Evolutionary conservation across 2,888 invertebrate species (phyloP), one percentile per base, ranked within the genome.

Genomic region (Parthenolecanium corni): DNA sequence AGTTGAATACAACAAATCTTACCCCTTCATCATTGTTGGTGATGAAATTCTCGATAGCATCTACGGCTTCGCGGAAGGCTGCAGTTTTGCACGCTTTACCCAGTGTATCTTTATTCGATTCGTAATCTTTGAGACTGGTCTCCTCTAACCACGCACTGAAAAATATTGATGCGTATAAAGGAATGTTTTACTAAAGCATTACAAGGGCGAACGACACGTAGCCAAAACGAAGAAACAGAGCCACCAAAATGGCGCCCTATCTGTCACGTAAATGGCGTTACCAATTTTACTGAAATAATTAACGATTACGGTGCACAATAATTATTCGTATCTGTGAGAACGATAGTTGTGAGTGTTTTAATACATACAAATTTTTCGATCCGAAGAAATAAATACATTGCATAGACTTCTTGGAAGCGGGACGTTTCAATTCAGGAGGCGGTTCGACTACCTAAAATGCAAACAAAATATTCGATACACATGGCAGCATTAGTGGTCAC

Each of bases 301-400:
- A 23, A 9, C 20, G 3, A 12, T 40, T 25, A 52, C 12, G n/a
- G 40, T 5, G 14, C 12, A 51, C 25, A 11, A 16, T 52, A 14
- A 12, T 9, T n/a, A 2, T 47, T 46, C 9, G n/a, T 25, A 14
- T 16, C 24, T 4, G n/a, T 38, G 44, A 14, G 2, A 14, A 14
- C 14, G 20, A 31, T 31, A 31, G 31, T n/a, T n/a, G n/a, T 9
- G 9, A 42, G 40, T 36, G n/a, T 9, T 52, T 24, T 31, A 23
- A 66, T 71, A 85, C 93, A 90, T 80, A 93, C 93, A 89, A 92
- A 74, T 94, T 92, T 70, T 90, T 86, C n/a, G 89, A 84, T 64
- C 94, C 94, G 76, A 91, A 94, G 78, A 94, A 95, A 76, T 85
- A 93, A 68, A 95, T 88, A 76, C 91, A 93, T 71, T 86, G 86